Conservation (phyloP, 2,113 vertebrate species). For the Cygnus buccinator region DNA sequence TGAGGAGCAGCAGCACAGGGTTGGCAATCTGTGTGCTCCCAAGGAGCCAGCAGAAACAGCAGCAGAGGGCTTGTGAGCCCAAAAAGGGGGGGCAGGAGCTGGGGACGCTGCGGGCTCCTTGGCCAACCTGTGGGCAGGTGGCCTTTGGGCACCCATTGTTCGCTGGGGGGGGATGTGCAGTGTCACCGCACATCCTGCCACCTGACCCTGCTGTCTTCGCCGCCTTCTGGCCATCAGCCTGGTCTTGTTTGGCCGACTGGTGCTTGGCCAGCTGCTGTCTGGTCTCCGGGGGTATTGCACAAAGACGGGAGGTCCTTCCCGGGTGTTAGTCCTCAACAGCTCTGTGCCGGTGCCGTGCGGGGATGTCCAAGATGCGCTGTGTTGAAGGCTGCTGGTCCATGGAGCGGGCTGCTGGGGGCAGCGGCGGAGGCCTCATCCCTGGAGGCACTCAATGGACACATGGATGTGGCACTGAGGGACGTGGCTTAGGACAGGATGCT, state of each 20-base stretch:
- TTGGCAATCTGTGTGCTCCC: neutral
- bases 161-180: accelerated
- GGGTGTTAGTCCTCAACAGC: neutral
- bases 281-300: neutral
- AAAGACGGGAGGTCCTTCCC: neutral
- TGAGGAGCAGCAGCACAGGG: neutral
- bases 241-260: neutral
- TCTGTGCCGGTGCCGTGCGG: neutral
- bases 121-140: neutral
- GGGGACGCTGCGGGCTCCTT: neutral
- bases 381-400: neutral
- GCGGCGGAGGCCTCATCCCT: neutral
- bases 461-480: neutral
- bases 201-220: neutral
- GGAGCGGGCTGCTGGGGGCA: neutral
- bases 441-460: neutral
- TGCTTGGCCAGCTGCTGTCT: neutral
- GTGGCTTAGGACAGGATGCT: neutral
- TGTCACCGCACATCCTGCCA: neutral
- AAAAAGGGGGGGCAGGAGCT: neutral
- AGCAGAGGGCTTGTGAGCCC: neutral
- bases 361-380: accelerated
- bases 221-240: neutral
- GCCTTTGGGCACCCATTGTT: neutral
- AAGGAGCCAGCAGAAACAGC: neutral